These are phyloP conservation scores for Muntiacus muntjak DNA, from an alignment of 2,113 vertebrate genomes.

Conservation along the genomic window DNA sequence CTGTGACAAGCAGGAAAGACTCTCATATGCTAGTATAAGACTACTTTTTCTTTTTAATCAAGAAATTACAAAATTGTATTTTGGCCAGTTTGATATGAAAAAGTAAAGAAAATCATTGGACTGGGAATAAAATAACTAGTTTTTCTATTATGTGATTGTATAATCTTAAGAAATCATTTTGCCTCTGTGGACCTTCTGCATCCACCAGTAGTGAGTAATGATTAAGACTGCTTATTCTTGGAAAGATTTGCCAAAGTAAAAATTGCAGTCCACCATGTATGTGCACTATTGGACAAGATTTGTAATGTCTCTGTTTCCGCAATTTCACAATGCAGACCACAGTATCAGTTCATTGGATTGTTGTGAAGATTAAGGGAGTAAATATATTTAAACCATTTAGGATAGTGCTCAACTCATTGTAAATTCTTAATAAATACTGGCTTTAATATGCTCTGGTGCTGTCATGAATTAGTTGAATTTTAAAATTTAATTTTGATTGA, in stretches of 20 bases:
- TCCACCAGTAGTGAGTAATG: neutral
- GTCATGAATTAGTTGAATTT: neutral
- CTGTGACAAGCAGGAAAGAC: neutral
- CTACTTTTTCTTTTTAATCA: neutral
- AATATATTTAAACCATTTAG: neutral
- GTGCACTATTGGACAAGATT: neutral
- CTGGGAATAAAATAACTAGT: neutral
- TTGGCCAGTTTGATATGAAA: neutral
- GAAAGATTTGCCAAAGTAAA: neutral
- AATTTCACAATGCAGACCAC: neutral
- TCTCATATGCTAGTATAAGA: neutral
- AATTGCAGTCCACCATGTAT: neutral
- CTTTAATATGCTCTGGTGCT: neutral
- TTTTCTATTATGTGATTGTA: neutral
- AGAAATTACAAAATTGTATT: neutral
- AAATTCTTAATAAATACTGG: neutral
- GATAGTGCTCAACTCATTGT: neutral
- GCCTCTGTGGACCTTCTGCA: neutral
- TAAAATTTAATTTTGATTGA: neutral
- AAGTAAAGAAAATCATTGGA: neutral
- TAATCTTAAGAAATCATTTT: neutral
- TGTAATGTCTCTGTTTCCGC: neutral
- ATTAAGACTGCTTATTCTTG: neutral
- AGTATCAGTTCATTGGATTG: neutral
- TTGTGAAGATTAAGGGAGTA: neutral